Evolutionary conservation across 1,140 invertebrate genomes (phyloP), one percentile per base, ranked within the genome.

Genomic region (Drosophila triauraria): DNA sequence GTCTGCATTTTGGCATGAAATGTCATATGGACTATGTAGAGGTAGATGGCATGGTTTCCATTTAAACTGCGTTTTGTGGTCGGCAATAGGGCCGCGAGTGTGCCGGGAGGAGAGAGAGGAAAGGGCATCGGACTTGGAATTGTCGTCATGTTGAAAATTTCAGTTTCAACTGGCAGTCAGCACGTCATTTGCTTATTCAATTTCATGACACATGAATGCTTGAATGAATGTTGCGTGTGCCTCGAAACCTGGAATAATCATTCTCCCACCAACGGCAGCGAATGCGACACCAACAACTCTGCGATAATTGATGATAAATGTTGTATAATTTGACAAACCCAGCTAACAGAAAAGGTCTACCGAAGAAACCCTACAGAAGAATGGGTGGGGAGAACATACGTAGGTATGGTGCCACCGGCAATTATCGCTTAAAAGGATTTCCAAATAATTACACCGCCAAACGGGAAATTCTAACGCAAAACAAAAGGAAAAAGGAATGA

Each of bases 111-210:
- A 79, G 75, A 65, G 75, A 85, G 82, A 80, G 74, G 67, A 60
- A 82, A 57, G 72, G 44, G 35, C 44, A 68, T 17, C 23, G 65
- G 65, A 64, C 30, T 59, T 64, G 48, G 53, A 42, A 53, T 58
- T 46, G 65, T 69, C 65, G 65, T 69, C 65, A 69, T 69, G 61
- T 76, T 67, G 47, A 47, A 72, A 82, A 86, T 62, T 75, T 50
- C 40, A 51, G 70, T 80, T 81, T 88, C 84, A 90, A 88, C 84
- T 90, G 81, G 84, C 81, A 88, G 80, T 88, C 84, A 88, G 84
- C 84, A 88, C 84, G 84, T 88, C 84, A 88, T 88, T 88, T 90
- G 84, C 85, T 88, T 88, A 88, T 88, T 88, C 85, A 90, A 88
- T 88, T 88, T 88, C 84, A 88, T 84, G 84, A 88, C 84, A 88